phyloP scores from a whole-genome alignment of 30 jellyfish, hydroid and myxozoan species.

The Chrysaora quinquecirrha region DNA sequence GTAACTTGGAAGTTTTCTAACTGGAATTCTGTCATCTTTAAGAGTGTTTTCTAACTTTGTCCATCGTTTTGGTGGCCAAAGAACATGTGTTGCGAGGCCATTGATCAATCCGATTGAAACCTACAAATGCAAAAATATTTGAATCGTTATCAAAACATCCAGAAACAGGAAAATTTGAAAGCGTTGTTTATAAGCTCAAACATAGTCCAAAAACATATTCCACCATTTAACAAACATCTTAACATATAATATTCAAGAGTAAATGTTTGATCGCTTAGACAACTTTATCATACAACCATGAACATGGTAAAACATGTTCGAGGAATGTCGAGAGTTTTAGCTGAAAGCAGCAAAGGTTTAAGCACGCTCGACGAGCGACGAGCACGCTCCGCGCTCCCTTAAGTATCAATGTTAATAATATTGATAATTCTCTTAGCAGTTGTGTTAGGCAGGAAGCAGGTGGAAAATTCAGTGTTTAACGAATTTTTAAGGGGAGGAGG shows the following conservation, averaged over 20 bases:
- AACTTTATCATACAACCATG: background rate
- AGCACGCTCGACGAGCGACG: too few species aligned
- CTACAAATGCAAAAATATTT: slow-evolving; percentile 18
- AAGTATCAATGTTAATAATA: too few species aligned
- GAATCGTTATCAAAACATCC: background rate
- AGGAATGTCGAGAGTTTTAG: too few species aligned
- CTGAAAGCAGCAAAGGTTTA: too few species aligned
- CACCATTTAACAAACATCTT: background rate
- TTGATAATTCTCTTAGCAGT: too few species aligned
- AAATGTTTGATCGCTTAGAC: background rate
- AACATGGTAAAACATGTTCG: too few species aligned
- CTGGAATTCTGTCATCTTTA: slow-evolving; percentile 24
- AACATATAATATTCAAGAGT: background rate
- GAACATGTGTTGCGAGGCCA: slow-evolving; percentile 76
- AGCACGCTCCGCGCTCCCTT: too few species aligned
- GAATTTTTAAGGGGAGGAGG: too few species aligned
- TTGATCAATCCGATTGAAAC: slow-evolving; percentile 85
- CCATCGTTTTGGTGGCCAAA: slow-evolving; percentile 98
- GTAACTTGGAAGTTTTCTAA: background rate
- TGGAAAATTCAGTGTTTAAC: too few species aligned
- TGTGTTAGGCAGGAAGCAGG: too few species aligned
- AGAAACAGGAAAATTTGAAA: background rate
- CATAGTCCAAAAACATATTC: background rate
- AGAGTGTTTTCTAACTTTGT: slow-evolving; percentile 35
- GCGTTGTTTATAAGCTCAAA: background rate